These are phyloP conservation scores for Amiota minor DNA, from an alignment of 2,888 invertebrate genomes.

Conservation along the genomic window DNA sequence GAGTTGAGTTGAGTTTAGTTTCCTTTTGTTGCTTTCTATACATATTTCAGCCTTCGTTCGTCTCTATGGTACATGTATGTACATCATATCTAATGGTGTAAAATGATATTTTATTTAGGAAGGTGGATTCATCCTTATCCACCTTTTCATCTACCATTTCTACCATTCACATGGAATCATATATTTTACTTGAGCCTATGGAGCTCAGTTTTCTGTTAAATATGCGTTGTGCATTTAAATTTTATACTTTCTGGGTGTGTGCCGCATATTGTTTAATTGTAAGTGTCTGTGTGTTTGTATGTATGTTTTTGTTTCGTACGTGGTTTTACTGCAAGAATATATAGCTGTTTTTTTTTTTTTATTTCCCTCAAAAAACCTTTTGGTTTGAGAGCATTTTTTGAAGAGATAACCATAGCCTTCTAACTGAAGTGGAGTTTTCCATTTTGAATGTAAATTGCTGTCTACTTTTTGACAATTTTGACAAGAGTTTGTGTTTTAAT, in stretches of 20 bases:
- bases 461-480: slow-evolving; percentile 40
- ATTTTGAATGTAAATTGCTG: not conserved
- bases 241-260: slow-evolving; percentile 48
- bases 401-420: not conserved
- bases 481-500: slow-evolving; percentile 37
- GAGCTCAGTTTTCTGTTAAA: slow-evolving; percentile 37
- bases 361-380: slow-evolving; percentile 32
- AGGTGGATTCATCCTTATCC: no score
- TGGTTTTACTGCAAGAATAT: slow-evolving; percentile 20
- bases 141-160: no score
- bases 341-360: slow-evolving; percentile 17
- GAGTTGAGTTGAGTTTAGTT: no score
- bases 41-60: slow-evolving; percentile 2
- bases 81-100: no score
- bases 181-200: not conserved
- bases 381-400: slow-evolving; percentile 35
- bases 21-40: no score
- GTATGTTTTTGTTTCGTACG: slow-evolving; percentile 37
- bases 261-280: not conserved
- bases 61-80: not conserved
- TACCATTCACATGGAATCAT: not conserved
- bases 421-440: not conserved
- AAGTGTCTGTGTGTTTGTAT: not conserved
- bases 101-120: no score
- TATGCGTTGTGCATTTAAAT: slow-evolving; percentile 65